Evolutionary conservation across 2,113 vertebrate species (phyloP).

Genomic region (Prietella phreatophila): DNA sequence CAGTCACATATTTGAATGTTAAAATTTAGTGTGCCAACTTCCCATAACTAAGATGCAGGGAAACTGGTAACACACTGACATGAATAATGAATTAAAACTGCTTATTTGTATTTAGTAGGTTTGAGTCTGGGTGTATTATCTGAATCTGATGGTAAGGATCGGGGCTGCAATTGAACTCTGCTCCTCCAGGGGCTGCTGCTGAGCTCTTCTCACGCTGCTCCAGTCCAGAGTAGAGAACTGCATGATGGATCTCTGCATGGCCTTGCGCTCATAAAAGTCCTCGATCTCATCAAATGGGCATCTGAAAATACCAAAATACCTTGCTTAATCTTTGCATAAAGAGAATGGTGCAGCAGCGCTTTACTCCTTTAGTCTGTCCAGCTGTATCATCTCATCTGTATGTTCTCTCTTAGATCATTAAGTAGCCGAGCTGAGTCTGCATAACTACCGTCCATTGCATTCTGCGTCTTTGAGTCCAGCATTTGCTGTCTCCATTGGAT

Average conservation of each 20-base stretch:
- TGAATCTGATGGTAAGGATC: constrained; percentile 66
- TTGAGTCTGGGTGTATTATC: constrained; percentile 49
- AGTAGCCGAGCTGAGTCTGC: background rate
- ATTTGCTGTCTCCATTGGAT: background rate
- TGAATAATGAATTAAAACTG: background rate
- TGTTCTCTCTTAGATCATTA: background rate
- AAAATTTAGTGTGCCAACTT: background rate
- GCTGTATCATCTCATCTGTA: background rate
- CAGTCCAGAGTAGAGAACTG: constrained; percentile 71
- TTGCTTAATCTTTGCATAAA: background rate
- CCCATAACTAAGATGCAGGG: background rate
- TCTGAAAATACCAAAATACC: constrained; percentile 54
- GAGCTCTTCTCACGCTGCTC: constrained; percentile 63
- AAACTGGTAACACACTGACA: background rate
- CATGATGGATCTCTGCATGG: constrained; percentile 64
- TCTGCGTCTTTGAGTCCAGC: background rate
- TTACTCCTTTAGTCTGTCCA: background rate
- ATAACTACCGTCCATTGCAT: background rate
- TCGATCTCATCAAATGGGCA: constrained; percentile 56
- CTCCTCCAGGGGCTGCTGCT: constrained; percentile 60
- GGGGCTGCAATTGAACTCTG: constrained; percentile 40
- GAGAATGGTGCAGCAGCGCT: background rate
- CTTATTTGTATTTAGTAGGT: background rate
- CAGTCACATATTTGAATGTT: background rate
- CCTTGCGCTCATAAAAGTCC: constrained; percentile 36